Evolutionary conservation across 2,888 invertebrate species (phyloP), one percentile per base, ranked within the genome.

Genomic region (Aleiodes alternator): DNA sequence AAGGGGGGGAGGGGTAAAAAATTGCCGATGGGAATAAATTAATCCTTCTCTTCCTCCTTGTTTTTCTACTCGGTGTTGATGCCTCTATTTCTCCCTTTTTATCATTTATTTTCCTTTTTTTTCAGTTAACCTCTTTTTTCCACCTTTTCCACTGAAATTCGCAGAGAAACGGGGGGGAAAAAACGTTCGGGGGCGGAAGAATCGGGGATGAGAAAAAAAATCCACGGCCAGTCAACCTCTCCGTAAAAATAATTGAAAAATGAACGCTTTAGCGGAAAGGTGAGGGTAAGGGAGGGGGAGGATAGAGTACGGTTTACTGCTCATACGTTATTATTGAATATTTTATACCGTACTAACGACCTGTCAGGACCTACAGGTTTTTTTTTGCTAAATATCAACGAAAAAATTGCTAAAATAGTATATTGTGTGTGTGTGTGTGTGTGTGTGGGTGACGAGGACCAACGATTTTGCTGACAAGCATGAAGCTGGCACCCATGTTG

Each of bases 261-360:
- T 66, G 69, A 75, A 75, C 70, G 75, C 70, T 78, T 69, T 61
- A 75, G 70, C 76, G 74, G 78, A 76, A 14, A 38, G 8, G 5
- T 38, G 38, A 8, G 23, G 23, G 23, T 23, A 23, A 23, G 23
- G 23, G 14, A 0, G n/a, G 8, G 14, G 8, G 55, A 55, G 14
- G 12, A 55, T n/a, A 55, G 6, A 55, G 55, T 55, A 55, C 55
- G 55, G 80, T 83, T 84, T 83, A 80, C 80, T 82, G 84, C 82
- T 83, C 82, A 84, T 82, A 83, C 80, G 84, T 84, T 85, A 84
- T 86, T 86, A 86, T 85, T 83, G 83, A 79, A 80, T 83, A 80
- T 82, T 84, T 81, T 78, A 78, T 75, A 80, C 80, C 81, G 73
- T 75, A 76, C 73, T 73, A 68, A 68, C 61, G 71, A 72, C 43